Percentiles rank a stretch among this genome's conserved stretches.
These are phyloP conservation scores for Arrhamphus sclerolepis DNA, from an alignment of 2,797 vertebrate genomes.

Conservation along the genomic window DNA sequence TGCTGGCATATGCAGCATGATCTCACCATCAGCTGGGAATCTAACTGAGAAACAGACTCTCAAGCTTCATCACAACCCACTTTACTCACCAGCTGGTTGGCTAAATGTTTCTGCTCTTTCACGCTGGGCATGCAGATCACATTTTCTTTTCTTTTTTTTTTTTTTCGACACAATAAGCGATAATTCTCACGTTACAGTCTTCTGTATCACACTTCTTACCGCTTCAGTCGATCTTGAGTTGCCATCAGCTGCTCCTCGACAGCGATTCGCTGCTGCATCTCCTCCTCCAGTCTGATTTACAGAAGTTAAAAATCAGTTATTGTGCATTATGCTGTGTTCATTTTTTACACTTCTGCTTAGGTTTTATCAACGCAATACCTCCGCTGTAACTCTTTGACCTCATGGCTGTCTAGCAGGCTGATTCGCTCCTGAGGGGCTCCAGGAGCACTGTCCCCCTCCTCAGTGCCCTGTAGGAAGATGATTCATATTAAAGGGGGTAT, in stretches of 20 bases:
- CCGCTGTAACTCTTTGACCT: constrained; percentile 83
- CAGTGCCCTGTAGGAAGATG: constrained; percentile 72
- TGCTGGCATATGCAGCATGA: too few relatives aligned
- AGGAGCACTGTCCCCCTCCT: constrained; percentile 84
- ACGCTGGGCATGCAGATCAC: too few relatives aligned
- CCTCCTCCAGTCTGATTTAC: constrained; percentile 86
- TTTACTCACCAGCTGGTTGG: too few relatives aligned
- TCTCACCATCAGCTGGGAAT: too few relatives aligned
- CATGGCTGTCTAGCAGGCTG: constrained; percentile 67
- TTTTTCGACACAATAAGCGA: too few relatives aligned
- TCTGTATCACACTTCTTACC: constrained; percentile 68
- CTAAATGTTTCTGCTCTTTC: too few relatives aligned
- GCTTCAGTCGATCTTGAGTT: constrained; percentile 83
- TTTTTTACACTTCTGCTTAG: not conserved
- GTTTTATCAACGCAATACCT: constrained; percentile 73
- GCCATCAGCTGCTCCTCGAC: constrained; percentile 84
- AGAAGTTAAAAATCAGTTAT: constrained; percentile 7
- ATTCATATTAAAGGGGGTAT: too few relatives aligned
- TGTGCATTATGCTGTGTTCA: accelerated
- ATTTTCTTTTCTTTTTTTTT: too few relatives aligned
- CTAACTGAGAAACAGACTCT: too few relatives aligned
- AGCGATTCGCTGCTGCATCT: constrained; percentile 82
- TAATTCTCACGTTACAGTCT: not conserved
- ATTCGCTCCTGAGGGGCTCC: constrained; percentile 90
- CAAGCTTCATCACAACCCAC: too few relatives aligned